Evolutionary conservation across 2,888 invertebrate species (phyloP), one percentile per base, ranked within the genome.

Genomic region (Rapana venosa): DNA sequence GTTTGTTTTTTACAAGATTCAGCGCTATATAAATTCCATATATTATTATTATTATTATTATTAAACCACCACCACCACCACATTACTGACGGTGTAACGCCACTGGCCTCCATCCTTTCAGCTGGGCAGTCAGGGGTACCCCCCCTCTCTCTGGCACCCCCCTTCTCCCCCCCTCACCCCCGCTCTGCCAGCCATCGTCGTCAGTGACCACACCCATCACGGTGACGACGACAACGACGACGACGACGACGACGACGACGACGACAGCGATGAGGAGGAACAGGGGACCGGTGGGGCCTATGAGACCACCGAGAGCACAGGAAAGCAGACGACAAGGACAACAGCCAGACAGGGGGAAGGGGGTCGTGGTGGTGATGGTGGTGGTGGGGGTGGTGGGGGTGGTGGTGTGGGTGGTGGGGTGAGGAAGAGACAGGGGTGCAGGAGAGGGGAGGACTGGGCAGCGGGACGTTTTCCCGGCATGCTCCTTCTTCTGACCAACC

Each of bases 211-310:
- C 74, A 22, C 2, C n/a, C 15, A 70, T 22, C 15, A 70, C 70
- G 5, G 22, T 22, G 22, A 70, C 70, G 26, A 70, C 22, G 26
- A 70, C 11, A 22, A 70, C 11, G 22, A 70, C 70, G 26, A 74
- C n/a, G 26, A 26, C 74, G 11, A 74, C 81, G 81, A 81, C 81
- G 81, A 81, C 81, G 17, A 35, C 35, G 81, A 81, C 36, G 81
- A 81, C 81, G 81, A 81, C 81, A 32, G 32, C 13, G 35, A 81
- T 81, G 36, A 20, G 6, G 26, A 35, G n/a, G 81, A 35, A 20
- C n/a, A 81, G 6, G 81, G 30, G 1, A 26, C 11, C 26, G n/a
- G 74, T 30, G n/a, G n/a, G n/a, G n/a, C 0, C 74, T 74, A 74
- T 26, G 74, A 74, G 2, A 74, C 2, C 22, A 30, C n/a, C 4